Evolutionary conservation across 1,140 invertebrate genomes (phyloP).

Genomic region (Microplitis mediator): DNA sequence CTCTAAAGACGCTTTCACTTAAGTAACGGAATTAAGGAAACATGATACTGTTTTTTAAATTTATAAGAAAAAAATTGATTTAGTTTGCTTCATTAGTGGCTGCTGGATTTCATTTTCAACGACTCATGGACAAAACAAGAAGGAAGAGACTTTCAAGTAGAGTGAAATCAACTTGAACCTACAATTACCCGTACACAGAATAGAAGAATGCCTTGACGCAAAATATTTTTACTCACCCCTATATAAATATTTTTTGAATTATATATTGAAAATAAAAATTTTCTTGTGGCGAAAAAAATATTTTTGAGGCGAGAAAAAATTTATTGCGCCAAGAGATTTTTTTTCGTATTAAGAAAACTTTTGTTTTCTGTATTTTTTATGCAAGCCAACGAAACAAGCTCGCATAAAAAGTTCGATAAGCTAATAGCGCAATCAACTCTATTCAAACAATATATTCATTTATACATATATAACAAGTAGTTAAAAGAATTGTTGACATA

Average conservation of each 20-base stretch:
- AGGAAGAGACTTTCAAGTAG: slow-evolving; percentile 41
- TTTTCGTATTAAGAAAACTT: too few species aligned
- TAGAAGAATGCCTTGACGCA: too few species aligned
- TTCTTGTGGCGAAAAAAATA: too few species aligned
- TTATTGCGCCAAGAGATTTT: too few species aligned
- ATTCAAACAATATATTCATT: neutral
- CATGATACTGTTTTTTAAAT: too few species aligned
- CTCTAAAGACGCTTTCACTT: slow-evolving; percentile 1
- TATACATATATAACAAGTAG: neutral
- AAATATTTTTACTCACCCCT: too few species aligned
- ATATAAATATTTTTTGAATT: too few species aligned
- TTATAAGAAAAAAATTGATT: too few species aligned
- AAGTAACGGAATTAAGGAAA: neutral
- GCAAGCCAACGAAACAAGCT: slow-evolving; percentile 47
- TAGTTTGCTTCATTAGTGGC: neutral
- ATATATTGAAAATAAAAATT: too few species aligned
- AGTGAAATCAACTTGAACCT: slow-evolving; percentile 42
- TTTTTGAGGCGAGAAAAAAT: too few species aligned
- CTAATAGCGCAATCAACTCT: neutral
- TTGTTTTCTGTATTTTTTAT: slow-evolving; percentile 43
- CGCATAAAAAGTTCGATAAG: neutral
- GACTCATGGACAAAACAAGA: slow-evolving; percentile 5
- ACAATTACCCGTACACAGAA: slow-evolving; percentile 47
- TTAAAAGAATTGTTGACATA: too few species aligned
- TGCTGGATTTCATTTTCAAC: neutral